Base-by-base conservation (phyloP, 2,888 invertebrate genomes). In the Trisateles emortualis region DNA sequence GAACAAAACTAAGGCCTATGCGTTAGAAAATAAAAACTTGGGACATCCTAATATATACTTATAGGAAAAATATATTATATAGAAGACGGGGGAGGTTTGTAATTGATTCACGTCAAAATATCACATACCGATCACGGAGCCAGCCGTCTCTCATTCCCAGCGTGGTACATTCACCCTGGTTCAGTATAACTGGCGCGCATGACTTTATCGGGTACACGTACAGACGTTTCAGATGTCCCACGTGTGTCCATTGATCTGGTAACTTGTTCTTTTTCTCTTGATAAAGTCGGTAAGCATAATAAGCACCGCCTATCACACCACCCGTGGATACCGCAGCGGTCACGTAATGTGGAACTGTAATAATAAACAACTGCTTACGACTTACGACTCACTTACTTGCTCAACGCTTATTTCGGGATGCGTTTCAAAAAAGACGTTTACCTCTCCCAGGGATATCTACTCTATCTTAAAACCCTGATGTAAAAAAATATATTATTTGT, bases 131-230 rank as follows among this genome's bases (percentile, higher is more conserved):
- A 71, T 95, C 95, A 26, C 94, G 82, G 8, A 95, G 73, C 92
- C 93, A 93, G 2, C 93, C 94, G 43, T 88, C 85, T 68, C 85
- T 90, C 16, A 94, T 72, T 0, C 95, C 95, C 14, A 95, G 68
- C n/a, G 77, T 65, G 0, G 93, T 87, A 68, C 94, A 94, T 64
- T 94, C 93, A 57, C 94, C 93, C n/a, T 83, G 81, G 30, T 84
- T 88, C 52, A 93, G 55, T 1, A 89, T 73, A 17, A 94, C 72
- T 0, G 92, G 81, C 0, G 93, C 94, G 49, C 95, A 93, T 0
- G 95, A 95, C 77, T 95, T 95, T 10, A 95, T 87, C 0, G 95
- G 95, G 68, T 93, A 95, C 4, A 90, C 84, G 52, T 92, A 85
- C 3, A 95, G 72, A 38, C 93, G 88, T 61, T 90, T 92, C 3